Evolutionary conservation across 2,797 vertebrate genomes (phyloP).

Genomic region (Myotis vivesi): DNA sequence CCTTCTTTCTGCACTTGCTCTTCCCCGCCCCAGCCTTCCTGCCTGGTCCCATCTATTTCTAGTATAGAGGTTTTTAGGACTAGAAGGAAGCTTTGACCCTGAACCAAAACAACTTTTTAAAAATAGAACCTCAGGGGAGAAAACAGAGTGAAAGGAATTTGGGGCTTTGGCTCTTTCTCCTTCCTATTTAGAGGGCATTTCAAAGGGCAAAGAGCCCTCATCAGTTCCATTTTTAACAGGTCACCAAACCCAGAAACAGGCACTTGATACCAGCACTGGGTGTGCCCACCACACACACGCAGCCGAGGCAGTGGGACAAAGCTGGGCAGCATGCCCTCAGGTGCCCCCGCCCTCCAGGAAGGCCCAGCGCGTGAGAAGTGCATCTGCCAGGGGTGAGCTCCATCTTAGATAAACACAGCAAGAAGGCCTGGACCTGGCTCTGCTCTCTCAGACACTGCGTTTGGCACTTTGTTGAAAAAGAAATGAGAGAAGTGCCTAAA

Average conservation of each 20-base stretch:
- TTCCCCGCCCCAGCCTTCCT: not conserved
- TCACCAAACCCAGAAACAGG: conserved; percentile 40
- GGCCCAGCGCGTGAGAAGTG: accelerated
- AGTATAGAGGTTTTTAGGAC: not conserved
- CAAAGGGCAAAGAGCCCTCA: conserved; percentile 39
- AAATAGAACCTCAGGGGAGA: conserved; percentile 22
- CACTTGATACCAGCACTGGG: not conserved
- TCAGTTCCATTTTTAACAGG: conserved; percentile 50
- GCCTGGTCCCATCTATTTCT: not conserved
- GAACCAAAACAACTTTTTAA: conserved; percentile 49
- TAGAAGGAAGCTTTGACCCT: conserved; percentile 7
- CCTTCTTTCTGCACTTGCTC: not conserved
- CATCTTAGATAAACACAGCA: not conserved
- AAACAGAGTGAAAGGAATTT: conserved; percentile 10
- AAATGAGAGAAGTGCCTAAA: not conserved
- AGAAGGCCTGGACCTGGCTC: not conserved
- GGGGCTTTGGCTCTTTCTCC: conserved; percentile 15
- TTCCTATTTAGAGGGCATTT: conserved; percentile 16
- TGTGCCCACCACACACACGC: not conserved
- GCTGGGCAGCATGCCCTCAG: not conserved
- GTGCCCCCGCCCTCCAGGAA: accelerated
- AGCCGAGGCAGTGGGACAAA: not conserved
- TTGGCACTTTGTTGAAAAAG: not conserved
- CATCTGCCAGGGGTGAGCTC: not conserved
- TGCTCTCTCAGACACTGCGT: not conserved